A percentile compares a stretch with the other conserved stretches of the same genome.
phyloP scores from a whole-genome alignment of 1,140 invertebrate species.

The Ips typographus region DNA sequence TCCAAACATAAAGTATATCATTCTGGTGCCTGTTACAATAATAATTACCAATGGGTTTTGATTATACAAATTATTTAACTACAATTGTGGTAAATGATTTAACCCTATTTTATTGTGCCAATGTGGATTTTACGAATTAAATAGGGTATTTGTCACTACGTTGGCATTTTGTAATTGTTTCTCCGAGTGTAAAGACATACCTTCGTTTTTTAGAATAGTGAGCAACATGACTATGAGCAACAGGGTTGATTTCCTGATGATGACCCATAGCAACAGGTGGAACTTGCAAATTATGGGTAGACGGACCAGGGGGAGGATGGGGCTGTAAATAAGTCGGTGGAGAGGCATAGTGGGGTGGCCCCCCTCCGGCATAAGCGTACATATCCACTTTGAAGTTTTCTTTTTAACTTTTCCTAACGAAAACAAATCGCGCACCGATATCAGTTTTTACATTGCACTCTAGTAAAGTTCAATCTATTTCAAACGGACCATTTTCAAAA shows the following conservation, averaged over 20 bases:
- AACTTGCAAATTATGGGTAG: conserved; percentile 51
- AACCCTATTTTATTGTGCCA: too few relatives aligned
- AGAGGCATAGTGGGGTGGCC: conserved; percentile 58
- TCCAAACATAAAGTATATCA: too few relatives aligned
- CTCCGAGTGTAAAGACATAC: conserved; percentile 6
- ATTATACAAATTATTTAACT: too few relatives aligned
- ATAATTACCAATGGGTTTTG: too few relatives aligned
- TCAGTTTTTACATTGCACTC: too few relatives aligned
- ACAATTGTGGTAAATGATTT: too few relatives aligned
- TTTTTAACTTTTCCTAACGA: neutral
- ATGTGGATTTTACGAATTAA: too few relatives aligned
- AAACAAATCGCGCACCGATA: neutral
- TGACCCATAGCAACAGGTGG: conserved; percentile 48
- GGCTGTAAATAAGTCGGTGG: conserved; percentile 56
- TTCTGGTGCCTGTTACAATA: too few relatives aligned
- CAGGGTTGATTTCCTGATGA: conserved; percentile 47
- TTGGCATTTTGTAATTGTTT: too few relatives aligned
- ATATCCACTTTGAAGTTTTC: conserved; percentile 47
- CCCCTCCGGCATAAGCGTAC: conserved; percentile 57
- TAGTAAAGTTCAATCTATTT: too few relatives aligned
- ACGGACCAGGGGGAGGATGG: conserved; percentile 51
- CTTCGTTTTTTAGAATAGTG: conserved; percentile 57
- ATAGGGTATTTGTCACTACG: too few relatives aligned
- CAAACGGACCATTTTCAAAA: neutral
- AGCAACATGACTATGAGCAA: conserved; percentile 29